Conservation (phyloP, 1,140 invertebrate species). For the Ruditapes philippinarum region DNA sequence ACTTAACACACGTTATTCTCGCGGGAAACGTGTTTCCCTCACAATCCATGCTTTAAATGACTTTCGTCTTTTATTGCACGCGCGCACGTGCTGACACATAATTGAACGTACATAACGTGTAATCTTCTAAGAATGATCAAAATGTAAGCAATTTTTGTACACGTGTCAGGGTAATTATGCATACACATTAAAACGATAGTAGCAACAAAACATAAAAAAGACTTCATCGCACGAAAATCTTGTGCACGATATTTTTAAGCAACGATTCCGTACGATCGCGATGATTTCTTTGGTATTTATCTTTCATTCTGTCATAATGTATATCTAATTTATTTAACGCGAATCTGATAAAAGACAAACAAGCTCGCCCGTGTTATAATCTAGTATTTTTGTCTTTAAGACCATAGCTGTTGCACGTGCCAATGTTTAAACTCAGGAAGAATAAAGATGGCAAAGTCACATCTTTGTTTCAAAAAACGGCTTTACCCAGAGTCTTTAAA, state of each 20-base stretch:
- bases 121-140: slow-evolving; percentile 42
- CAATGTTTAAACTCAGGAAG: not conserved
- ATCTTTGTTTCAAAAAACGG: slow-evolving; percentile 1
- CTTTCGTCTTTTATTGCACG: slow-evolving; percentile 26
- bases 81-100: slow-evolving; percentile 24
- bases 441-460: slow-evolving; percentile 17
- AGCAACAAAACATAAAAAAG: not conserved
- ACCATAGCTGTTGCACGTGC: not conserved
- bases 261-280: not conserved
- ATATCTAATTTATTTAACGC: slow-evolving; percentile 14
- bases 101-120: slow-evolving; percentile 51
- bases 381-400: not conserved
- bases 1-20: slow-evolving; percentile 19
- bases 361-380: not conserved
- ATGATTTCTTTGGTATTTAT: not conserved
- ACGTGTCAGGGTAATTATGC: slow-evolving; percentile 34
- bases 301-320: slow-evolving; percentile 2
- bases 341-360: not conserved
- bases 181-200: slow-evolving; percentile 31
- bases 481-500: too few relatives aligned
- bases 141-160: slow-evolving; percentile 56
- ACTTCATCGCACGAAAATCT: not conserved
- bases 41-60: slow-evolving; percentile 11
- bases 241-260: not conserved
- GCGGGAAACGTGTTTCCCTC: not conserved